phyloP scores from a whole-genome alignment of 2,888 invertebrate genomes.

The Meteorus cinctellus region DNA sequence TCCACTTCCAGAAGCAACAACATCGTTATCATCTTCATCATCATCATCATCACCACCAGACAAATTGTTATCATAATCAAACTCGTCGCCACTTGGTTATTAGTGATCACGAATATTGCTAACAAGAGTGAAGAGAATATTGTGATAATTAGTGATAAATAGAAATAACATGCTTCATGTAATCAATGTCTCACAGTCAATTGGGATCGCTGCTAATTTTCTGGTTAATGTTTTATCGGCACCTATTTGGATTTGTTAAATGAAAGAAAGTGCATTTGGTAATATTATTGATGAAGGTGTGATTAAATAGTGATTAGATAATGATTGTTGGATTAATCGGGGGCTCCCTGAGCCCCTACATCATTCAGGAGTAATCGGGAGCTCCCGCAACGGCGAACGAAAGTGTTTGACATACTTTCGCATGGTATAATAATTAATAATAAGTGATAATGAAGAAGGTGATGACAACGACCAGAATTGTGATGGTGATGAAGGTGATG shows the following conservation, averaged over 20 bases:
- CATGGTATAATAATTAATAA: background rate
- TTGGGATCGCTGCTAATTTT: conserved; percentile 26
- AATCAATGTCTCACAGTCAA: conserved; percentile 32
- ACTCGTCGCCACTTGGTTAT: background rate
- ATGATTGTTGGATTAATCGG: conserved; percentile 6
- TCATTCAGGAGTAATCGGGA: conserved; percentile 12
- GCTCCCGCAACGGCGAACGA: background rate
- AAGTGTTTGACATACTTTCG: background rate
- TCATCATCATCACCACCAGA: conserved; percentile 15
- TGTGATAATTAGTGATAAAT: background rate
- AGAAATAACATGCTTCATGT: conserved; percentile 20
- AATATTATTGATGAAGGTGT: background rate
- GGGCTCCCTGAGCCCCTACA: conserved; percentile 22
- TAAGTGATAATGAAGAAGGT: background rate
- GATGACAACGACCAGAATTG: background rate
- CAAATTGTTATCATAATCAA: background rate
- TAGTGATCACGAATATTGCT: conserved; percentile 10
- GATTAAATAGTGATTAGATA: background rate
- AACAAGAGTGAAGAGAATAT: background rate
- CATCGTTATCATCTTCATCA: conserved; percentile 2
- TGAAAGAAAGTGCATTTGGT: conserved; percentile 14
- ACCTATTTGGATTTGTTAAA: conserved; percentile 45
- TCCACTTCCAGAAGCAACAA: conserved; percentile 21
- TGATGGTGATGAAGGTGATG: background rate
- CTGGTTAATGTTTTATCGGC: conserved; percentile 23